Conservation (phyloP, 2,113 vertebrate species). For the Trachemys scripta region DNA sequence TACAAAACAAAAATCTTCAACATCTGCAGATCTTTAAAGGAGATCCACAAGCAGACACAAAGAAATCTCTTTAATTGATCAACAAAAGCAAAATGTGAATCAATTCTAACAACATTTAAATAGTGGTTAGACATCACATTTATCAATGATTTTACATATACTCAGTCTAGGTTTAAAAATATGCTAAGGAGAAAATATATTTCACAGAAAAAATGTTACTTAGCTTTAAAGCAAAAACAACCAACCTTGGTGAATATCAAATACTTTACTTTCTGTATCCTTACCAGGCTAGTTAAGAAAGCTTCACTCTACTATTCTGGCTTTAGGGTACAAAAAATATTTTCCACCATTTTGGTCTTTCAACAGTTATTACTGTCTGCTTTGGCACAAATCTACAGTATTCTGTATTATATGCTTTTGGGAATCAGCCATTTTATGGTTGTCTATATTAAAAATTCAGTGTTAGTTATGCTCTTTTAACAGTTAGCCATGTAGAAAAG, state of each 20-base stretch:
- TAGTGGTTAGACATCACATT: not conserved
- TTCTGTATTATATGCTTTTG: not conserved
- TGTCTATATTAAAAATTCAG: not conserved
- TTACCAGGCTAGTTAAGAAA: not conserved
- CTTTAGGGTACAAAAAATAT: not conserved
- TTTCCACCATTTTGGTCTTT: conserved; percentile 38
- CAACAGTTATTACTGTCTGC: conserved; percentile 16
- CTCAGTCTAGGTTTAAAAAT: not conserved
- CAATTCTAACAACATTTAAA: not conserved
- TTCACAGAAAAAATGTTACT: not conserved
- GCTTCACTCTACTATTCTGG: not conserved
- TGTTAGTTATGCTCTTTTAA: not conserved
- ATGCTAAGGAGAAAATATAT: not conserved
- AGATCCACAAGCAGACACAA: not conserved
- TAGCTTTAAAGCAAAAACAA: not conserved
- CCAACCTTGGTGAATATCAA: not conserved
- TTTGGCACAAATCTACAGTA: conserved; percentile 24
- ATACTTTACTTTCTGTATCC: not conserved
- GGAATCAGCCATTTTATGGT: conserved; percentile 31
- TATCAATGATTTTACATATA: not conserved
- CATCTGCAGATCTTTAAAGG: not conserved
- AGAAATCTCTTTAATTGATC: not conserved
- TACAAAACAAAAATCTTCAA: not conserved
- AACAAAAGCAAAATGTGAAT: not conserved
- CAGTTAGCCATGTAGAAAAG: conserved; percentile 30